Evolutionary conservation across 2,888 invertebrate genomes (phyloP), one percentile per base, ranked within the genome.

Genomic region (Campopleginae sp.): DNA sequence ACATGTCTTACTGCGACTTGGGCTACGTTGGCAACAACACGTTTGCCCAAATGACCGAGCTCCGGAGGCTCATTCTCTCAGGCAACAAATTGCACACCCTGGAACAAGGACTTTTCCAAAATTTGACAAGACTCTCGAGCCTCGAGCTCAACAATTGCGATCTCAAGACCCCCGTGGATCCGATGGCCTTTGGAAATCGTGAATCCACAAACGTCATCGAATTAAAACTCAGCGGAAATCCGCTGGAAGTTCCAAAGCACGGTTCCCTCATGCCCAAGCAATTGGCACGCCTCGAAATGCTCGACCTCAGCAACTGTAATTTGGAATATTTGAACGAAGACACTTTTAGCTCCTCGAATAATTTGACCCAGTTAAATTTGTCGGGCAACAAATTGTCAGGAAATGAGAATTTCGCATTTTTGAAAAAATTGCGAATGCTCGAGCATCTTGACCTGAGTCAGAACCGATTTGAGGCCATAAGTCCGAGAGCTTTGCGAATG

Each of bases 1-100:
- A 96, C 91, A 96, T 97, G 96, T 96, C 96, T 7, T 96, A 96
- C 91, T 96, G 96, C 92, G 95, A 96, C 90, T 94, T 96, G 2
- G 96, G 96, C 0, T 95, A 95, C 86, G 94, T 96, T 78, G 95
- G 96, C 0, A 96, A 96, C 51, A 95, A 95, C 44, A 95, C 96
- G 3, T 97, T 96, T 90, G 95, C 96, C 5, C 95, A 96, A 90
- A 96, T 96, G 96, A 95, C 95, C 1, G 95, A 95, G 12, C 94
- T 96, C 93, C 96, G 95, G 89, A 95, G 95, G 74, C 94, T 96
- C 27, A 95, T 96, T 70, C 94, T 97, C 44, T 96, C 96, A 3
- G 96, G 96, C 6, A 96, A 97, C 88, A 95, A 95, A 89, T 93
- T 96, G 48, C 94, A 96, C 87, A 96, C 95, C 2, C 93, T 96